Base-by-base conservation (phyloP, 2,888 invertebrate genomes). In the Tanypteryx hageni region DNA sequence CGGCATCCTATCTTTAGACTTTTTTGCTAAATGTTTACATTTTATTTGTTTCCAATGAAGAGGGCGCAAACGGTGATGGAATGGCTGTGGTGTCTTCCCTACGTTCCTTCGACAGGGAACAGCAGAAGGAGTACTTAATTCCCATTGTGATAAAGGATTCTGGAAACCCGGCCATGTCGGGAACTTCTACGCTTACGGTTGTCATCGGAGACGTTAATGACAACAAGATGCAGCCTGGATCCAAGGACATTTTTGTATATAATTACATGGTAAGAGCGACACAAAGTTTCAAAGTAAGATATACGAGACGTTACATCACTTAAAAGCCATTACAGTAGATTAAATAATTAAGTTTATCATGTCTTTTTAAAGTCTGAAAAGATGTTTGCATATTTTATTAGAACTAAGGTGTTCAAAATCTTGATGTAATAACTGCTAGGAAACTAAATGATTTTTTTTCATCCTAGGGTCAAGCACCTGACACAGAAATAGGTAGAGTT, bases 171-270 rank as follows among this genome's bases (percentile, higher is more conserved):
- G 97, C 98, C 0, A 98, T 99, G 98, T 98, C 98, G 22, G 99
- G 99, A 93, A 99, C 99, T 14, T 98, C 98, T 94, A 99, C 99
- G 0, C 95, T 99, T 68, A 99, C 99, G 0, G 98, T 99, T 57
- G 98, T 99, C 92, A 99, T 99, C 94, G 99, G 99, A 44, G 99
- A 99, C 95, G 98, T 98, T 44, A 99, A 99, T 95, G 99, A 99
- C 95, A 99, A 99, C 95, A 98, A 99, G 95, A 99, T 99, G 98
- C 98, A 98, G 94, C 98, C 99, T 0, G 99, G 99, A 0, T 97
- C 98, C 8, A 99, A 99, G 96, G 95, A 99, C 93, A 99, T 99
- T 94, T 98, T 99, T 94, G 99, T 99, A 3, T 99, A 99, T 95
- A 99, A 99, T 95, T 99, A 99, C 94, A 96, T 96, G 95, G 97